Base-by-base conservation (phyloP, 2,888 invertebrate genomes). In the Dimorphilus gyrociliatus region DNA sequence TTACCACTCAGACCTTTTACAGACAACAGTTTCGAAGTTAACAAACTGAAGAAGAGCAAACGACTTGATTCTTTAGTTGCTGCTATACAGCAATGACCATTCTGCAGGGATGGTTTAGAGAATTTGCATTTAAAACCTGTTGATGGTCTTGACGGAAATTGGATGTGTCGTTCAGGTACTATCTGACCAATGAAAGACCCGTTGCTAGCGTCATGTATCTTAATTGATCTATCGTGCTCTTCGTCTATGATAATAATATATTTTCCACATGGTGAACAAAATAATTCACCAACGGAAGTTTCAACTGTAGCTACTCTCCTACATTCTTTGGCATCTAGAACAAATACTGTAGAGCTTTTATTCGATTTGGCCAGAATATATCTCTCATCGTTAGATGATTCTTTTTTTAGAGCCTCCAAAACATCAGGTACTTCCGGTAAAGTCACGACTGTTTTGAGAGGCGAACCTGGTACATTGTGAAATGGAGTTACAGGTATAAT, bases 401-500 rank as follows among this genome's bases (percentile, higher is more conserved):
- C n/a, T n/a, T n/a, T n/a, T n/a, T n/a, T n/a, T 7, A 58, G 33
- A 12, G 34, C 35, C 17, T 48, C 42, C 27, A 44, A 47, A 12
- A 53, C 46, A 4, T 45, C 37, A 6, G 38, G 33, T 7, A 15
- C 29, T 10, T 29, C 32, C 1, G 39, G 36, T 25, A 45, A 41
- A 1, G 41, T 37, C 3, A 60, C 40, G 6, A 47, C 47, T 34
- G 45, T 45, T 30, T 48, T 50, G 13, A 60, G 39, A 8, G 56
- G 49, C 27, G 51, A 49, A 15, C 56, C 58, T 1, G 58, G 55
- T 2, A 55, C 46, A 14, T 29, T 30, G 18, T 47, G 41, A 34
- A 54, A 59, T 0, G 57, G 51, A 33, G 56, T 55, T 30, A 48
- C 51, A 2, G 60, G 59, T 7, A 58, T 37, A 16, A 59, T 29